A percentile compares a stretch with the other conserved stretches of the same genome.
These are phyloP conservation scores for Parazoanthus atlanticus DNA, from an alignment of 92 coral and sea anemone genomes.

Conservation along the genomic window DNA sequence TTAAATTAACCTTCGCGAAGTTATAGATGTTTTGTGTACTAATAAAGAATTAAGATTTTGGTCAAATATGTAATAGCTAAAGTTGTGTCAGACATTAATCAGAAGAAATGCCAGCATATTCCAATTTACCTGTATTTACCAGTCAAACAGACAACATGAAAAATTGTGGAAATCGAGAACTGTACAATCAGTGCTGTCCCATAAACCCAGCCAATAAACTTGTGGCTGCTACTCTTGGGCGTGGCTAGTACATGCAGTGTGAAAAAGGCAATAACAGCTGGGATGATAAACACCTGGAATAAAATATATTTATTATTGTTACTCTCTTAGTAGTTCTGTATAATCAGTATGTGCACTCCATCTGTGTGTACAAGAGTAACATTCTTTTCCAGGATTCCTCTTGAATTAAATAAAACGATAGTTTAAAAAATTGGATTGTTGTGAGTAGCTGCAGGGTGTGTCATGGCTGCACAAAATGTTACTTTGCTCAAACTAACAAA, in stretches of 20 bases:
- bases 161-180: constrained; percentile 80
- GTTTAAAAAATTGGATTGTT: too few species aligned
- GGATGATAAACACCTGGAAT: constrained; percentile 77
- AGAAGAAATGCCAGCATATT: not conserved
- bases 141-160: constrained; percentile 77
- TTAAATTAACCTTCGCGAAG: too few species aligned
- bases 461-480: too few species aligned
- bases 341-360: too few species aligned
- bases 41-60: too few species aligned
- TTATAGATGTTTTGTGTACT: too few species aligned
- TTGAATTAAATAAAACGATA: too few species aligned
- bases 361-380: not conserved
- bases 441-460: too few species aligned
- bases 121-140: constrained; percentile 70
- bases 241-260: constrained; percentile 59
- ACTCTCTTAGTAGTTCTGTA: not conserved
- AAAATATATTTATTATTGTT: not conserved
- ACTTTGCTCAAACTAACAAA: too few species aligned
- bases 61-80: too few species aligned
- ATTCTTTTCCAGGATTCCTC: not conserved
- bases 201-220: constrained; percentile 83
- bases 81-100: not conserved
- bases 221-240: constrained; percentile 65
- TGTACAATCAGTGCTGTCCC: constrained; percentile 74
- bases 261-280: constrained; percentile 71